Conservation (phyloP, 2,113 vertebrate genomes). For the Pipa parva region DNA sequence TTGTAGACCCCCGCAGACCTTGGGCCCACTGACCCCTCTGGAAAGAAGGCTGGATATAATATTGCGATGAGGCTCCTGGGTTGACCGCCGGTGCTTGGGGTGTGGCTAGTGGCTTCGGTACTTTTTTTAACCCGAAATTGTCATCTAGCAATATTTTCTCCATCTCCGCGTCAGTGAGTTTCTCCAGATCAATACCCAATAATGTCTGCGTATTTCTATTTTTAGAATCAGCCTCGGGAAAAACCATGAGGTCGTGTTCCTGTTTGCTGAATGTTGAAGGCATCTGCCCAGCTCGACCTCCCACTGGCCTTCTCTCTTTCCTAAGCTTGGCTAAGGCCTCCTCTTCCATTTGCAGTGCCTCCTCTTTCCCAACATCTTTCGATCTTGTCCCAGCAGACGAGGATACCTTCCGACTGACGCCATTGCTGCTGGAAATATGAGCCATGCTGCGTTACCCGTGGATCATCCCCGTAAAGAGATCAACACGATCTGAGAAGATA, state of each 20-base stretch:
- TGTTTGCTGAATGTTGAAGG: slow-evolving; percentile 56
- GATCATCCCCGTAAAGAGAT: slow-evolving; percentile 68
- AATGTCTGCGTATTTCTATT: slow-evolving; percentile 68
- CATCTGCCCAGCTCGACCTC: slow-evolving; percentile 53
- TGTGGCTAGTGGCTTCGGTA: slow-evolving; percentile 57
- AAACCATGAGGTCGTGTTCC: slow-evolving; percentile 92
- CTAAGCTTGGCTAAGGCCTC: slow-evolving; percentile 90
- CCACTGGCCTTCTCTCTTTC: slow-evolving; percentile 66
- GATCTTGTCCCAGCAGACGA: slow-evolving; percentile 58
- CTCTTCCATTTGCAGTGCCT: slow-evolving; percentile 96
- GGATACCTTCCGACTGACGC: slow-evolving; percentile 73
- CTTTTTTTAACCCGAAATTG: slow-evolving; percentile 72
- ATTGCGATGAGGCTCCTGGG: slow-evolving; percentile 75
- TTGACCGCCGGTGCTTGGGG: slow-evolving; percentile 71
- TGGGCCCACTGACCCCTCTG: slow-evolving; percentile 76
- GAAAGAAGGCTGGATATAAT: slow-evolving; percentile 62
- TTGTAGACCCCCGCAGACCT: slow-evolving; percentile 64
- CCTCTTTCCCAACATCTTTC: slow-evolving; percentile 88
- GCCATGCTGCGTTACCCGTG: slow-evolving; percentile 82
- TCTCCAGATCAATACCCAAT: slow-evolving; percentile 80
- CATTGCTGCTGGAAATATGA: slow-evolving; percentile 87
- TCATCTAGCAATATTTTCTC: slow-evolving; percentile 90
- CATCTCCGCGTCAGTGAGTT: slow-evolving; percentile 83
- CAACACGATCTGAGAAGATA: slow-evolving; percentile 55
- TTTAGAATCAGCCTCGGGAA: slow-evolving; percentile 82